Conservation (phyloP, 2,888 invertebrate species). For the Masnerella sp. region DNA sequence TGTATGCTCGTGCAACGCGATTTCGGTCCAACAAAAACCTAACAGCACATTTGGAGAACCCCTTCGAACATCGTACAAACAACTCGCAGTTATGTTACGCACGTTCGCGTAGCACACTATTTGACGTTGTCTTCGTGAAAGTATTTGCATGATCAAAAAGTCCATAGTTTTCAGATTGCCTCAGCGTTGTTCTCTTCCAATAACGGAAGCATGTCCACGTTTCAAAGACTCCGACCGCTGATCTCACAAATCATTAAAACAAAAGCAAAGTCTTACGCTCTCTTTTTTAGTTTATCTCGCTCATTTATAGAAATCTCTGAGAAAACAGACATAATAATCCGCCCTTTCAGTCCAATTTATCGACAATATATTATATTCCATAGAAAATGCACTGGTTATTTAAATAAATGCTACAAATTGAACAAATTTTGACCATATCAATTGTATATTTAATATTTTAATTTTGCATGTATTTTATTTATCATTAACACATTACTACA, state of each 20-base stretch:
- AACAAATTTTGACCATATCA: too few relatives aligned
- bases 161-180: slow-evolving; percentile 78
- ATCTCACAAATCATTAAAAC: slow-evolving; percentile 8
- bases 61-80: slow-evolving; percentile 28
- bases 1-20: slow-evolving; percentile 13
- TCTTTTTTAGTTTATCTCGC: slow-evolving; percentile 26
- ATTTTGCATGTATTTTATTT: too few relatives aligned
- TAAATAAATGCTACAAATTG: too few relatives aligned
- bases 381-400: too few relatives aligned
- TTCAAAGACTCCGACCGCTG: slow-evolving; percentile 49
- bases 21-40: slow-evolving; percentile 46
- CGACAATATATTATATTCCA: too few relatives aligned
- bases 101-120: not conserved
- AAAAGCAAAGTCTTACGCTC: slow-evolving; percentile 34
- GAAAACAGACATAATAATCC: too few relatives aligned
- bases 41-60: slow-evolving; percentile 42
- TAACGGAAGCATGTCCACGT: slow-evolving; percentile 74
- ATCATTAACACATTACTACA: too few relatives aligned
- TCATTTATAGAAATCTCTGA: slow-evolving; percentile 21
- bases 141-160: slow-evolving; percentile 77
- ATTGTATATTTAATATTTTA: too few relatives aligned
- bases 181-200: slow-evolving; percentile 76
- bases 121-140: slow-evolving; percentile 12
- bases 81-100: not conserved
- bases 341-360: too few relatives aligned